Base-by-base conservation (phyloP, 2,797 vertebrate genomes). In the Arremon aurantiirostris region DNA sequence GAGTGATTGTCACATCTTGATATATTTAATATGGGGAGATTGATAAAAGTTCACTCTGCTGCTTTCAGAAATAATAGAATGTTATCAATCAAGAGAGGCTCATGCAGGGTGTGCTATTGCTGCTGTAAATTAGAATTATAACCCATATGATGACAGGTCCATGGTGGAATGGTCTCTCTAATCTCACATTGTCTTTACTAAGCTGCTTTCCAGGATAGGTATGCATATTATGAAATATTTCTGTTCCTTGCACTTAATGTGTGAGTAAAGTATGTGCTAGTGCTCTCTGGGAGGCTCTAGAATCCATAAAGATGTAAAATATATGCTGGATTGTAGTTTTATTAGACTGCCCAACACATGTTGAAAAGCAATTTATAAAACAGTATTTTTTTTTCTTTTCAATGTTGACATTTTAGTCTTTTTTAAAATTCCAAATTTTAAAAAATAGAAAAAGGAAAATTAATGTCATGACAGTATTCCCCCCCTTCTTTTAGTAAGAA, bases 121-220 rank as follows among this genome's bases (percentile, higher is more conserved):
- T 17, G 42, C 85, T 82, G 85, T 95, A 95, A 96, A 97, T 96
- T 92, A 96, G 90, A 96, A 72, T 95, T 88, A 96, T 70, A 94
- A 50, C 81, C 70, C 82, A 79, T 91, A 81, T 37, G 60, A 70
- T 91, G 94, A 94, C 93, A 95, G 66, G 66, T 72, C 87, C 81
- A 70, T 34, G 34, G 73, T 88, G 60, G 82, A 96, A 84, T 59
- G 77, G 64, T 80, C 73, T 93, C 52, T 89, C 91, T 86, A 68
- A 81, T 90, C 76, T 92, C 6, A 1, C 27, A 63, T 70, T 90
- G 66, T 64, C 76, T 96, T 93, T 92, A 86, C 42, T 56, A 96
- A 90, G 27, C 35, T 70, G 64, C 49, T 41, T 92, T 86, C 63
- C 72, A 84, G 81, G 59, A 87, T 73, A 68, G 17, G 28, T 71